Base-by-base conservation (phyloP, 2,797 vertebrate species). In the Chaetodon trifasciatus region DNA sequence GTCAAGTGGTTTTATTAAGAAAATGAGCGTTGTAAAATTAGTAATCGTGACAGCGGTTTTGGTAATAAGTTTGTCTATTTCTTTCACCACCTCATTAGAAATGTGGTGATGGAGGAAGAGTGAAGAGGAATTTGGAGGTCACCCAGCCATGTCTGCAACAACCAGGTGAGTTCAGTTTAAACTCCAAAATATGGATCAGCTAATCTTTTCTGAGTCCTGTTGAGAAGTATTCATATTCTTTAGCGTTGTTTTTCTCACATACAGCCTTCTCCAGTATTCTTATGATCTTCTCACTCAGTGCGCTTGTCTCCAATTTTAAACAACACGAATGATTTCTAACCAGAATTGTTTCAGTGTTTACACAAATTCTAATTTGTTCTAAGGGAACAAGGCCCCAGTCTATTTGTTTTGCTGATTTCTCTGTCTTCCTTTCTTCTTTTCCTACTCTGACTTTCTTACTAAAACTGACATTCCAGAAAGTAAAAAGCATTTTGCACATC, bases 111-210 rank as follows among this genome's bases (percentile, higher is more conserved):
- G 94, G 88, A 78, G 88, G 86, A 74, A 76, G 79, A 52, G 94
- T 94, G 74, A 95, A 90, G 90, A 92, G 84, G 56, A 92, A 76
- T 62, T 67, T 95, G 81, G 92, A 95, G 83, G 88, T 96, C 11
- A 88, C 84, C 32, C 92, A 88, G 61, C 78, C 91, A 0, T 88
- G 83, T 82, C 63, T 74, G 56, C 66, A 87, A 81, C 52, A 81
- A 85, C 69, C 76, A 84, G 83, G 96, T 96, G 88, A 96, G 96
- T 95, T 89, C 62, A 86, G 32, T 86, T 86, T 78, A 63, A 84
- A 89, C 74, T 86, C 70, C 71, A 84, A 85, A 83, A 81, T 57
- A 58, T 76, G 64, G 11, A 75, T 85, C n/a, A 47, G 0, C 40
- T 70, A 0, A 7, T n/a, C 37, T 53, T 58, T 32, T 32, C 24